A percentile compares a stretch with the other conserved stretches of the same genome.
Evolutionary conservation across 1,140 invertebrate genomes (phyloP).

Genomic region (Periplaneta americana): DNA sequence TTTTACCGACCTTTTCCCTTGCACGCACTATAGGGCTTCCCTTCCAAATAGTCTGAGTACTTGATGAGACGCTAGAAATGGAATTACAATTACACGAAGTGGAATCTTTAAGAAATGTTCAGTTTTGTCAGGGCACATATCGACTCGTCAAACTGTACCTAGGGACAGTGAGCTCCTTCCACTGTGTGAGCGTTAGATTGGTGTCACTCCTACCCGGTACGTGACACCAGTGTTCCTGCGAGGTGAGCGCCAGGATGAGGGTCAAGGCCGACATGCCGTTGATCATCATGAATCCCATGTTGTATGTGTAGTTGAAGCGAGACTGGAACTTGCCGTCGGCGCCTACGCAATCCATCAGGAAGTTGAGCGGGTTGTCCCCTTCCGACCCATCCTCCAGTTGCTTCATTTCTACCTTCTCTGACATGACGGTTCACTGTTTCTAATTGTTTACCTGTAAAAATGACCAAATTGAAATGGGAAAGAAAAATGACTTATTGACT

Average conservation of each 20-base stretch:
- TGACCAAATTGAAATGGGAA: too few species aligned
- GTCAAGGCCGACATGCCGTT: conserved; percentile 42
- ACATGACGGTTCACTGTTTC: too few species aligned
- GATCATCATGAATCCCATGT: conserved; percentile 33
- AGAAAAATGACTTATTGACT: too few species aligned
- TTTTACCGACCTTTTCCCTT: too few species aligned
- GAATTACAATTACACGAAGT: too few species aligned
- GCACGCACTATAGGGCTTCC: too few species aligned
- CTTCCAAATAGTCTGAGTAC: too few species aligned
- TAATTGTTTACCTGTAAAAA: too few species aligned
- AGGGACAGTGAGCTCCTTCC: conserved; percentile 42
- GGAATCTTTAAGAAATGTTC: too few species aligned
- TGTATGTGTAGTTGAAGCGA: conserved; percentile 38
- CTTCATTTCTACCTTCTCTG: not conserved
- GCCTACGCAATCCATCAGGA: conserved; percentile 35
- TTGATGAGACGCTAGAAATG: too few species aligned
- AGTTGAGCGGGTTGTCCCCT: conserved; percentile 28
- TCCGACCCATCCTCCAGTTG: not conserved
- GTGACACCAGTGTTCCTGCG: conserved; percentile 49
- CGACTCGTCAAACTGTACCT: conserved; percentile 27
- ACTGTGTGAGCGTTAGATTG: conserved; percentile 39
- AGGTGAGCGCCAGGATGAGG: conserved; percentile 42
- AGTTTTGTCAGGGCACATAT: too few species aligned
- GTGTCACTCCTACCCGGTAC: conserved; percentile 40
- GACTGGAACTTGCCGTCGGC: conserved; percentile 40